Percentiles rank a stretch among this genome's conserved stretches.
phyloP scores from a whole-genome alignment of 2,888 invertebrate species.

The Drosophila kokeensis region DNA sequence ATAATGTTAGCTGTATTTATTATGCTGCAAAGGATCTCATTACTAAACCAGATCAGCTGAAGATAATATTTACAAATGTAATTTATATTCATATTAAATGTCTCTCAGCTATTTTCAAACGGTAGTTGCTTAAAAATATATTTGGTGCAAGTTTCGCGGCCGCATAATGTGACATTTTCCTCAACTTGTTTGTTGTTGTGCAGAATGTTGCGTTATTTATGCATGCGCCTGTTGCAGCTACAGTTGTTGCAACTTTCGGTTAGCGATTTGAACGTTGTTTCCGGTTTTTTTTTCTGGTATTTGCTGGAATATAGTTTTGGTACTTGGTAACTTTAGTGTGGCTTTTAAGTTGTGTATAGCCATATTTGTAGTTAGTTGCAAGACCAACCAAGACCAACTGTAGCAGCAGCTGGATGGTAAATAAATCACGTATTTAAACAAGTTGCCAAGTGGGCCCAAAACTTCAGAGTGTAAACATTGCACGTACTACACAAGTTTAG shows the following conservation, averaged over 20 bases:
- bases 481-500: conserved; percentile 76
- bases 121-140: conserved; percentile 42
- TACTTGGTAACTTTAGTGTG: conserved; percentile 60
- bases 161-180: conserved; percentile 76
- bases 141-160: conserved; percentile 53
- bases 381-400: background rate
- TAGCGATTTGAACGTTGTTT: conserved; percentile 31
- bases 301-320: conserved; percentile 11
- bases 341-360: conserved; percentile 44
- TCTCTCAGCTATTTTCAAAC: background rate
- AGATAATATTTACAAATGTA: background rate
- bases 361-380: conserved; percentile 41
- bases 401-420: conserved; percentile 67
- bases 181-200: conserved; percentile 44
- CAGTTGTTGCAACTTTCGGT: conserved; percentile 64
- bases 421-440: conserved; percentile 81
- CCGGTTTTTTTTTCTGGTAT: background rate
- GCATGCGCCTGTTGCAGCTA: conserved; percentile 73
- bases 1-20: background rate
- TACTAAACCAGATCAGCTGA: background rate
- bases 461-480: conserved; percentile 69
- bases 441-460: conserved; percentile 66
- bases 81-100: background rate
- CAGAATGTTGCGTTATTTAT: conserved; percentile 74
- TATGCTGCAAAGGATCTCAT: background rate